phyloP scores from a whole-genome alignment of 2,888 invertebrate species.

The Noctua pronuba region DNA sequence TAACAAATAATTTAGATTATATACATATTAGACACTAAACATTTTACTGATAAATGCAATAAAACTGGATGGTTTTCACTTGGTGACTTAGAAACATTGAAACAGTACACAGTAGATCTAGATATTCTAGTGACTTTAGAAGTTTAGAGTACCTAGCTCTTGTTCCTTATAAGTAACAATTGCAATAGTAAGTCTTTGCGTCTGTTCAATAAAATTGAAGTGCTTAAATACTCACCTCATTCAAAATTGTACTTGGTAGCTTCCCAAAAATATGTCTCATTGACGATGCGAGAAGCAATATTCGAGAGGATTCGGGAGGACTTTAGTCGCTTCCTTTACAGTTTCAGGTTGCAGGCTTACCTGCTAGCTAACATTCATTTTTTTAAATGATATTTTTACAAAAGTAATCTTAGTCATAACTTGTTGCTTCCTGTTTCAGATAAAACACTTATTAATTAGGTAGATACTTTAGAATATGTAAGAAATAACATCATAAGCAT shows the following conservation, averaged over 20 bases:
- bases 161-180: neutral
- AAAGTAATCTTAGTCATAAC: neutral
- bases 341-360: neutral
- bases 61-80: neutral
- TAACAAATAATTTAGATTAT: neutral
- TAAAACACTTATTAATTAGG: neutral
- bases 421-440: neutral
- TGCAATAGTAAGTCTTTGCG: neutral
- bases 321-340: neutral
- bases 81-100: neutral
- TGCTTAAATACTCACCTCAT: too few species aligned
- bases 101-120: neutral
- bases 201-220: neutral
- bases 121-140: neutral
- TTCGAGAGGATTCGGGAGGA: neutral
- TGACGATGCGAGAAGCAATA: neutral
- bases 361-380: neutral
- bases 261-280: neutral
- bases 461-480: neutral
- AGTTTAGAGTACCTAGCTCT: neutral
- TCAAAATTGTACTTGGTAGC: neutral
- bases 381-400: neutral
- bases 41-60: neutral
- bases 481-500: neutral
- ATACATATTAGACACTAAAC: too few species aligned